Evolutionary conservation across 2,888 invertebrate species (phyloP).

Genomic region (Andrena camellia): DNA sequence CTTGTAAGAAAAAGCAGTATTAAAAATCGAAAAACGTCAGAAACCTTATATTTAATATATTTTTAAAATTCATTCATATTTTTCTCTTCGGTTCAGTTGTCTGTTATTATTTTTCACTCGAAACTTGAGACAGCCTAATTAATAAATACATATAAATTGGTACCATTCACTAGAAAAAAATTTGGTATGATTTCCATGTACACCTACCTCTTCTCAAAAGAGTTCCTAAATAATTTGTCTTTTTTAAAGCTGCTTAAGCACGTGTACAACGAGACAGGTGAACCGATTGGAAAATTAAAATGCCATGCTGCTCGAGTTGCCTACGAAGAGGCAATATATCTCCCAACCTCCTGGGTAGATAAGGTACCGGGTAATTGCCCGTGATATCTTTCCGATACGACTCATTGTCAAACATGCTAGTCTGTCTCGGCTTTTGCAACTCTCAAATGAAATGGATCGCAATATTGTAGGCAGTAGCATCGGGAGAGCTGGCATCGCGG

Average conservation of each 20-base stretch:
- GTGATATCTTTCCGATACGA: constrained; percentile 46
- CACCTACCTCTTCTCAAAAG: no score
- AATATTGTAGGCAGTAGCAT: constrained; percentile 39
- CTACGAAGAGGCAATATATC: constrained; percentile 29
- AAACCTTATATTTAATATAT: no score
- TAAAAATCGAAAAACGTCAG: no score
- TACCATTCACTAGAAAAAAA: no score
- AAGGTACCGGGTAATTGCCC: constrained; percentile 44
- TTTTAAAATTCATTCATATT: no score
- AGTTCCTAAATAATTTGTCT: no score
- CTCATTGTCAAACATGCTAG: constrained; percentile 43
- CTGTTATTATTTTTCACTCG: no score
- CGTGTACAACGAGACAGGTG: neutral
- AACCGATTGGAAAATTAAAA: constrained; percentile 30
- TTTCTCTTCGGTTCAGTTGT: no score
- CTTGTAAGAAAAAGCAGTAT: no score
- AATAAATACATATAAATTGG: no score
- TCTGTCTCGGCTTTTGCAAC: constrained; percentile 36
- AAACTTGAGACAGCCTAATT: no score
- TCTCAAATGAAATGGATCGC: constrained; percentile 52
- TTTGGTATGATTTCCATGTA: no score
- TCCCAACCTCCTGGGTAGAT: constrained; percentile 11
- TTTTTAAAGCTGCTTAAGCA: neutral
- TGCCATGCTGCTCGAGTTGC: neutral
- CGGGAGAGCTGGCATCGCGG: constrained; percentile 27